These are phyloP conservation scores for Littorina saxatilis DNA, from an alignment of 1,140 invertebrate genomes.

Conservation along the genomic window DNA sequence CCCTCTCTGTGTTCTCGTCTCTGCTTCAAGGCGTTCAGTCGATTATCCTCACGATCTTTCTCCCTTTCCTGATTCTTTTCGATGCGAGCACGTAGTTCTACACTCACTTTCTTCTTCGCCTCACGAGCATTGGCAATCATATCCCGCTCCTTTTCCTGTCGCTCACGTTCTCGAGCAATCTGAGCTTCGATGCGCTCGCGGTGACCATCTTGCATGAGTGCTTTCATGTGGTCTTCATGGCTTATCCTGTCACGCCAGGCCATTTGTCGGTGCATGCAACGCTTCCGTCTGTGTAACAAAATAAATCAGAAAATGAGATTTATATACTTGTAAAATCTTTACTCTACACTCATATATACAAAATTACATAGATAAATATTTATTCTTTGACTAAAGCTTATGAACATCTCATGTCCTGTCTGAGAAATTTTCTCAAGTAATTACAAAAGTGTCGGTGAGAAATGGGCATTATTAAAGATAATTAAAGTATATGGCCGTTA, in stretches of 20 bases:
- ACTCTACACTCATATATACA: no score
- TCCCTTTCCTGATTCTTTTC: conserved; percentile 60
- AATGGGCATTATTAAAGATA: no score
- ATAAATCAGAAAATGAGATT: no score
- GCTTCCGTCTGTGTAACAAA: conserved; percentile 59
- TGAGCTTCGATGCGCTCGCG: conserved; percentile 62
- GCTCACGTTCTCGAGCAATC: conserved; percentile 62
- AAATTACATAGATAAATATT: no score
- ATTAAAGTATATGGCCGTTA: no score
- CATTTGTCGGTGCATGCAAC: conserved; percentile 54
- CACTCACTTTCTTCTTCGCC: conserved; percentile 67
- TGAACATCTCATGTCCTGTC: no score
- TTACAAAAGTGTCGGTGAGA: no score
- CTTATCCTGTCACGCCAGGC: conserved; percentile 57
- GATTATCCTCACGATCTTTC: conserved; percentile 52
- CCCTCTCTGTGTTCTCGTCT: conserved; percentile 64
- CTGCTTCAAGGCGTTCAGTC: conserved; percentile 61
- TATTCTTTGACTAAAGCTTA: no score
- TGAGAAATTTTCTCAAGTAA: no score
- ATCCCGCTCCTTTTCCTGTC: conserved; percentile 61
- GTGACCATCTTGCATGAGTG: conserved; percentile 69
- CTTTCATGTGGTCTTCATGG: conserved; percentile 62
- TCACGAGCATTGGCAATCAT: conserved; percentile 60
- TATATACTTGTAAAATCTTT: no score
- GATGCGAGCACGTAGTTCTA: conserved; percentile 60